Base-by-base conservation (phyloP, 1,140 invertebrate genomes). In the Drosophila carrolli region DNA sequence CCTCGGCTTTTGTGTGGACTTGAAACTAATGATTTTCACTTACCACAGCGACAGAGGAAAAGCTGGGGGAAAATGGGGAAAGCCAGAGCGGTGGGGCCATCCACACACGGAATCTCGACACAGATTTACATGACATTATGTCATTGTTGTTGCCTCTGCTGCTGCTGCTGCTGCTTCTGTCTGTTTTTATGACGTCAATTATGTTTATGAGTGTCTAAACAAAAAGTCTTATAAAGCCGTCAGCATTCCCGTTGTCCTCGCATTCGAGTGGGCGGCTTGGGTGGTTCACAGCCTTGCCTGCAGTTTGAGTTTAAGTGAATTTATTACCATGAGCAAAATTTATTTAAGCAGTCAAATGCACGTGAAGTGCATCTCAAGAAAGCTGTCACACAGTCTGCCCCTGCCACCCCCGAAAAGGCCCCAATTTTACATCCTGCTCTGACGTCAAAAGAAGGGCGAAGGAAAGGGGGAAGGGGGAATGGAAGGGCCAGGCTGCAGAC, bases 121-220 rank as follows among this genome's bases (percentile, higher is more conserved):
- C 83, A 86, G 83, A 86, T 86, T 86, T 88, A 88, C 83, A 86
- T 86, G 83, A 86, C 83, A 88, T 88, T 79, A 79, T 86, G 83
- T 86, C 83, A 86, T 88, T 88, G 79, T 85, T 71, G 75, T 80
- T 71, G 71, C 61, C 62, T 10, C 37, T 66, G 40, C 41, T 43
- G 16, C 38, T 40, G 11, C 50, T 38, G 46, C 16, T 44, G 43
- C 43, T 47, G 11, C 47, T 58, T 53, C 75, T 80, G 81, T 85
- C 81, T 88, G 75, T 86, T 83, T 88, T 88, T 88, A 88, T 88
- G 83, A 88, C 83, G 83, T 88, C 83, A 88, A 88, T 88, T 88
- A 88, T 88, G 83, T 88, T 88, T 88, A 88, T 88, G 83, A 88
- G 85, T 89, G 83, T 88, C 83, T 88, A 88, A 88, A 88, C 83